These are phyloP conservation scores for Metallyticus violacea DNA, from an alignment of 2,888 invertebrate genomes.

Conservation along the genomic window DNA sequence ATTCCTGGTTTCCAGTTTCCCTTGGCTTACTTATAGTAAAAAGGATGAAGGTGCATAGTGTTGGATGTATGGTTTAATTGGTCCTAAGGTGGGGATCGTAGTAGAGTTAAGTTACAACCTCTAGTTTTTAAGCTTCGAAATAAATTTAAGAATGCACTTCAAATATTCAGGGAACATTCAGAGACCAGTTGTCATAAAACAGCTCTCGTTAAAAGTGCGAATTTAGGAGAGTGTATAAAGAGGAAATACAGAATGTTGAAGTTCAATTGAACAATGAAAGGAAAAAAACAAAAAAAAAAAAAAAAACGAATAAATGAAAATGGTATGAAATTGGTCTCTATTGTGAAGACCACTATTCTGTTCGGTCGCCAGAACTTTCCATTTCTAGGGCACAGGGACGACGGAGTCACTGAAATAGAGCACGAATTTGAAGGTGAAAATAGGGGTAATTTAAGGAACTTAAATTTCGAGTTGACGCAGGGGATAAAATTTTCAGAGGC, in stretches of 20 bases:
- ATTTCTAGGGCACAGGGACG: not conserved
- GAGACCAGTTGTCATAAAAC: not conserved
- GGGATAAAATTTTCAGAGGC: not conserved
- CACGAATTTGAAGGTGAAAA: not conserved
- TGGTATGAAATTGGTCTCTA: not conserved
- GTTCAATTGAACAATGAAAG: not conserved
- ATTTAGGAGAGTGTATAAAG: too few relatives aligned
- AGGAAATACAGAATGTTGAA: not conserved
- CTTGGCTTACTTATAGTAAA: not conserved
- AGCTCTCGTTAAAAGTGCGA: not conserved
- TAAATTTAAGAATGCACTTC: not conserved
- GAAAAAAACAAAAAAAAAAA: too few relatives aligned
- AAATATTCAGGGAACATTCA: not conserved
- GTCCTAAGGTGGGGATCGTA: not conserved
- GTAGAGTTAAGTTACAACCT: not conserved
- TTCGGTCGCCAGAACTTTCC: not conserved
- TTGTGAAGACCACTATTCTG: not conserved
- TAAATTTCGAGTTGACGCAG: too few relatives aligned
- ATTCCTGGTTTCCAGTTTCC: not conserved
- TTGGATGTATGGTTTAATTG: not conserved
- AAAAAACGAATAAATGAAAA: too few relatives aligned
- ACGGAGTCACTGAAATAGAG: not conserved
- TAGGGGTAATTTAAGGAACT: too few relatives aligned
- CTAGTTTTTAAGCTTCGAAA: not conserved
- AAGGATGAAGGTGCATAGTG: not conserved